Evolutionary conservation across 2,797 vertebrate species (phyloP).

Genomic region (Anableps anableps): DNA sequence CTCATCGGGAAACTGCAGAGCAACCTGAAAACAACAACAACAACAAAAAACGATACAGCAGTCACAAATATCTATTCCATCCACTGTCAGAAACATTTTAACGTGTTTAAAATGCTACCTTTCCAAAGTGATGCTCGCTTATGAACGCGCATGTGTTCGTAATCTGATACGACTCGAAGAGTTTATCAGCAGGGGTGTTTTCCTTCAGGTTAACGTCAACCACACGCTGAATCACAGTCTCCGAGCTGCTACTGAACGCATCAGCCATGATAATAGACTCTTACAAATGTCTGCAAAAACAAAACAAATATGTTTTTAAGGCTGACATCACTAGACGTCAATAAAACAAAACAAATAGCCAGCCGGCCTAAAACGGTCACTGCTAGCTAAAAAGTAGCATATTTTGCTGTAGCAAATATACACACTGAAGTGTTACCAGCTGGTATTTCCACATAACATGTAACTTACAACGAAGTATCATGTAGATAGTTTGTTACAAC

Average conservation of each 20-base stretch:
- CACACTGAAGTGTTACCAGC: not conserved
- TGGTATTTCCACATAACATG: not conserved
- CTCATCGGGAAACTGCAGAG: conserved; percentile 94
- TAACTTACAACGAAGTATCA: not conserved
- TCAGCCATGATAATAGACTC: conserved; percentile 75
- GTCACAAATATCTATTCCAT: not conserved
- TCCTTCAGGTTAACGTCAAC: conserved; percentile 42
- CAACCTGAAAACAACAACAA: conserved; percentile 81
- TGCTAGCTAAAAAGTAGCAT: not conserved
- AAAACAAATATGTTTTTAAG: not conserved
- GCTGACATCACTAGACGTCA: not conserved
- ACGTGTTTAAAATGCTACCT: conserved; percentile 66
- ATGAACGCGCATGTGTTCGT: conserved; percentile 83
- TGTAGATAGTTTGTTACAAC: not conserved
- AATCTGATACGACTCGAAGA: conserved; percentile 85
- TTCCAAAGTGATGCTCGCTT: conserved; percentile 71
- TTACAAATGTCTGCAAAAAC: conserved; percentile 1
- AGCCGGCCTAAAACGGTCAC: not conserved
- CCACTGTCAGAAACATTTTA: not conserved
- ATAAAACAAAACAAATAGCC: not conserved
- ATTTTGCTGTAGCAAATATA: not conserved
- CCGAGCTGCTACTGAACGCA: conserved; percentile 85
- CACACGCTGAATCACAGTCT: conserved; percentile 78
- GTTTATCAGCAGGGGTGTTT: conserved; percentile 48
- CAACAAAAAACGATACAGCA: not conserved